Evolutionary conservation across 2,888 invertebrate genomes (phyloP).

Genomic region (Eristalis arbustorum): DNA sequence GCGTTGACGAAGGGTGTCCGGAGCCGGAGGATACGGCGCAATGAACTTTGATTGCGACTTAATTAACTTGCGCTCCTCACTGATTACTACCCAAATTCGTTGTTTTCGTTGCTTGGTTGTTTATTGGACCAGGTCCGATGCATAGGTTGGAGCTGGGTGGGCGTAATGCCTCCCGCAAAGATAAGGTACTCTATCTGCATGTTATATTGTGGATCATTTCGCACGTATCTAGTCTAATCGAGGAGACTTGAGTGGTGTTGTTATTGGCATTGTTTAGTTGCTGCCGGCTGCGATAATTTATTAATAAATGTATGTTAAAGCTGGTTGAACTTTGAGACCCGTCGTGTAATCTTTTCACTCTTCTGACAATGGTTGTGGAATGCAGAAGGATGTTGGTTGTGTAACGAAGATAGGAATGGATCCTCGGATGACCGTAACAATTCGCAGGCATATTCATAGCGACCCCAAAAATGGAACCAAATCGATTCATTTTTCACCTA

Average conservation of each 20-base stretch:
- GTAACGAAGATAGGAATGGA: no score
- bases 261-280: neutral
- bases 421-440: no score
- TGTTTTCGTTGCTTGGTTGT: neutral
- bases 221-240: neutral
- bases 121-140: neutral
- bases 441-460: no score
- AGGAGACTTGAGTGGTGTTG: neutral
- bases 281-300: neutral
- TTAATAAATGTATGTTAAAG: neutral
- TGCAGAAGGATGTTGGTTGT: no score
- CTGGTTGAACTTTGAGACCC: neutral
- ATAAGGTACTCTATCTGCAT: neutral
- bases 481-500: no score
- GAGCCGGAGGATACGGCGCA: conserved; percentile 14
- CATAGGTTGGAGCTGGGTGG: neutral
- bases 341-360: neutral
- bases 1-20: neutral
- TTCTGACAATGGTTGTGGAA: neutral
- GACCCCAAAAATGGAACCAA: no score
- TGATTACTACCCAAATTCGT: conserved; percentile 1
- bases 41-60: conserved; percentile 5
- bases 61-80: conserved; percentile 1
- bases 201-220: neutral
- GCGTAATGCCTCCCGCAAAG: neutral